Evolutionary conservation across 2,113 vertebrate genomes (phyloP), one percentile per base, ranked within the genome.

Genomic region (Peromyscus californicus): DNA sequence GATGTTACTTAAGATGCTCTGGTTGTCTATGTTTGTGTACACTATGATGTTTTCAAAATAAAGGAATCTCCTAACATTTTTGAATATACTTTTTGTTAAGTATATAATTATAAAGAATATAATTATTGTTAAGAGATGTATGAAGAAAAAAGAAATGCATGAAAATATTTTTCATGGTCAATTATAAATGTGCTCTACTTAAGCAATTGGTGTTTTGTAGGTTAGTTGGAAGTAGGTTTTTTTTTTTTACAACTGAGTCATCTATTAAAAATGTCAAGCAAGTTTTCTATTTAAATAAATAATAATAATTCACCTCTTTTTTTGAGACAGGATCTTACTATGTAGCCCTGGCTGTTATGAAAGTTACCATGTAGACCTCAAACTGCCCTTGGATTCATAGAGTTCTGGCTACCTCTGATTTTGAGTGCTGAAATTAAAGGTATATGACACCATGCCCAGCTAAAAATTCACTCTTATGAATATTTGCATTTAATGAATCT

Each of bases 381-480:
- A 42, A 42, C n/a, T 42, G 16, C 21, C n/a, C n/a, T 74, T 74
- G n/a, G 11, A n/a, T 12, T 39, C 54, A 57, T 36, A 59, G 79
- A 82, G 51, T n/a, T n/a, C 33, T 59, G 79, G 31, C 2, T 82
- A 36, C 79, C 51, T 57, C 54, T 82, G 36, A 33, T 82, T 82
- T 33, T n/a, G 54, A n/a, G 79, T 13, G 54, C 54, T n/a, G 21
- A n/a, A 59, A 82, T 59, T 24, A 82, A 82, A 82, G 79, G 79
- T n/a, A 13, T 82, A 59, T n/a, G 79, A 21, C 5, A 59, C 19
- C 17, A 21, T 57, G 78, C 31, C 17, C 48, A 57, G 31, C 9
- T 82, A 82, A 59, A 82, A n/a, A 59, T n/a, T 82, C 4, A 82
- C 33, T 80, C 78, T 82, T n/a, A n/a, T n/a, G n/a, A 96, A 31